phyloP scores from a whole-genome alignment of 2,888 invertebrate species.

The Alviniconcha strummeri region DNA sequence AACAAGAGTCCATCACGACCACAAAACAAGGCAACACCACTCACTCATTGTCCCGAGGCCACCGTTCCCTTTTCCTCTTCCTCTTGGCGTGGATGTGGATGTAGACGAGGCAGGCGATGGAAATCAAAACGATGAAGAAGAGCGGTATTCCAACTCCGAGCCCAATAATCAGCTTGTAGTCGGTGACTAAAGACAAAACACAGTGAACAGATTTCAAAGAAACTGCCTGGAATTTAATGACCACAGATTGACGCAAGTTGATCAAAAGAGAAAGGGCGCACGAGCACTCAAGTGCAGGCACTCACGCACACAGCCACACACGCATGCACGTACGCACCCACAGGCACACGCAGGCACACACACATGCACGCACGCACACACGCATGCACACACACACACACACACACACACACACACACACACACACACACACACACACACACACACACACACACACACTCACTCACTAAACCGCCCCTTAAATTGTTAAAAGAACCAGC shows the following conservation, averaged over 20 bases:
- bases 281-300: background rate
- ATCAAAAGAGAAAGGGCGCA: background rate
- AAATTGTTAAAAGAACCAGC: no score
- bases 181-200: background rate
- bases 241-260: background rate
- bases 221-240: background rate
- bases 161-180: constrained; percentile 29
- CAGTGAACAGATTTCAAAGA: background rate
- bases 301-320: background rate
- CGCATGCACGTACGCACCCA: background rate
- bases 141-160: constrained; percentile 39
- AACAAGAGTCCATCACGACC: no score
- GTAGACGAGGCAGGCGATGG: constrained; percentile 34
- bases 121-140: constrained; percentile 26
- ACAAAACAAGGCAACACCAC: no score
- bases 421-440: background rate
- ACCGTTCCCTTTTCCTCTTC: no score
- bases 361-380: constrained; percentile 9
- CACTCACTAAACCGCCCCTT: background rate
- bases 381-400: background rate
- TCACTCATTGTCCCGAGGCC: no score
- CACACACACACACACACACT: constrained; percentile 13
- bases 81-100: background rate
- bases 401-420: background rate
- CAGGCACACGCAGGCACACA: constrained; percentile 37